A percentile compares a stretch with the other conserved stretches of the same genome.
Evolutionary conservation across 2,888 invertebrate species (phyloP).

Genomic region (Drosophila sordidapex): DNA sequence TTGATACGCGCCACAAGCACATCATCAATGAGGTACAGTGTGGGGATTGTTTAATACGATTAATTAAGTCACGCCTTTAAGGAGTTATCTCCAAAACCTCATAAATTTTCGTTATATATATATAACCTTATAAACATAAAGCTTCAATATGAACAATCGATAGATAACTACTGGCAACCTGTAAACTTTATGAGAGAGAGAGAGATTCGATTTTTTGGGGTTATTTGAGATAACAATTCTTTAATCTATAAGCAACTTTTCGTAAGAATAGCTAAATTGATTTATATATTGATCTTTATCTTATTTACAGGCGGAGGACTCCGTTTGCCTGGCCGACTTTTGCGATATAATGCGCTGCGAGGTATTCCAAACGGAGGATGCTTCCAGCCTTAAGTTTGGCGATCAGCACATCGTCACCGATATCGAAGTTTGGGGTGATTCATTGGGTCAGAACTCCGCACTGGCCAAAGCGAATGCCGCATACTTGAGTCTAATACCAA

Average conservation of each 20-base stretch:
- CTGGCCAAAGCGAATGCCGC: slow-evolving; percentile 85
- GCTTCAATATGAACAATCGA: background rate
- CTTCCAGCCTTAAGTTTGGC: slow-evolving; percentile 87
- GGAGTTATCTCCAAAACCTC: background rate
- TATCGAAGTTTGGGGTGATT: slow-evolving; percentile 93
- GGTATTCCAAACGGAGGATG: slow-evolving; percentile 91
- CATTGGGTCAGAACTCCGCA: slow-evolving; percentile 86
- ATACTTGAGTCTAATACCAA: slow-evolving; percentile 84
- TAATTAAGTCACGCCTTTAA: too few relatives aligned
- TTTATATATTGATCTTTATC: background rate
- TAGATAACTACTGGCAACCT: background rate
- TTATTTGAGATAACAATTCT: background rate
- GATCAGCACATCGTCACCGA: slow-evolving; percentile 90
- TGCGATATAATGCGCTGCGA: slow-evolving; percentile 98
- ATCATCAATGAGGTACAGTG: slow-evolving; percentile 91
- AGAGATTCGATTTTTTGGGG: background rate
- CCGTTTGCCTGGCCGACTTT: slow-evolving; percentile 96
- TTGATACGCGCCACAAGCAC: slow-evolving; percentile 94
- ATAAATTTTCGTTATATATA: background rate
- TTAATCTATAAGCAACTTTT: background rate
- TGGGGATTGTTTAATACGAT: background rate
- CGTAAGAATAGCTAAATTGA: background rate
- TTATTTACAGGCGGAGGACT: slow-evolving; percentile 91
- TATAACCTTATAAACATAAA: background rate
- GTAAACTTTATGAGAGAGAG: background rate